Percentiles rank a stretch among this genome's conserved stretches.
Conservation (phyloP, 2,113 vertebrate genomes). For the Pampusana beccarii region DNA sequence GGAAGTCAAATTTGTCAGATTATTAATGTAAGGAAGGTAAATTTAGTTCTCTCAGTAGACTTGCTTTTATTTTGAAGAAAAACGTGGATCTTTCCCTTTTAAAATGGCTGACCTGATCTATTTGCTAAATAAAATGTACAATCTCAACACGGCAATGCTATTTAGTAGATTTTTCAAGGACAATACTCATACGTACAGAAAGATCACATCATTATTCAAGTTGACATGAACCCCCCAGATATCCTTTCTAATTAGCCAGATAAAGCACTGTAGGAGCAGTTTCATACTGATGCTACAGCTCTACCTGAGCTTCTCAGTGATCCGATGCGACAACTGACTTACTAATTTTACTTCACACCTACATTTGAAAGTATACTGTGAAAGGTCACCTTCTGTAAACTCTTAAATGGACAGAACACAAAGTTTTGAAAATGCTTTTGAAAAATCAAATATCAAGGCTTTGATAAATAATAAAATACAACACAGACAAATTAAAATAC, state of each 20-base stretch:
- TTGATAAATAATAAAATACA: not conserved
- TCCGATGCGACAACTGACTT: conserved; percentile 2
- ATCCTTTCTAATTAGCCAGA: conserved; percentile 73
- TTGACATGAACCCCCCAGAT: conserved; percentile 66
- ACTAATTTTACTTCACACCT: not conserved
- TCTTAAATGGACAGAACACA: not conserved
- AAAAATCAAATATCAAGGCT: not conserved
- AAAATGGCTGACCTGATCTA: not conserved
- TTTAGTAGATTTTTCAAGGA: conserved; percentile 59
- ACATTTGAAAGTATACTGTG: not conserved
- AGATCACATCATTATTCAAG: conserved; percentile 68
- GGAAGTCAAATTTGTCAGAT: not conserved
- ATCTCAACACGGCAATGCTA: not conserved
- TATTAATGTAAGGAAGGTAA: not conserved
- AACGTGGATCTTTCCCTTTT: not conserved
- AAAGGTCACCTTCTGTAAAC: not conserved
- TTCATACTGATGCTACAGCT: not conserved
- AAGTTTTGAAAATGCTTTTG: not conserved
- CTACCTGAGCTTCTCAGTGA: not conserved
- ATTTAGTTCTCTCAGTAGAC: not conserved
- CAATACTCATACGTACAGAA: conserved; percentile 57
- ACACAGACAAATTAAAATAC: not conserved
- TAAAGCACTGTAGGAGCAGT: conserved; percentile 47
- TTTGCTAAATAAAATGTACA: not conserved
- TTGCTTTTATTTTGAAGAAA: not conserved